phyloP scores from a whole-genome alignment of 1,140 invertebrate genomes.

The Sitophilus oryzae region DNA sequence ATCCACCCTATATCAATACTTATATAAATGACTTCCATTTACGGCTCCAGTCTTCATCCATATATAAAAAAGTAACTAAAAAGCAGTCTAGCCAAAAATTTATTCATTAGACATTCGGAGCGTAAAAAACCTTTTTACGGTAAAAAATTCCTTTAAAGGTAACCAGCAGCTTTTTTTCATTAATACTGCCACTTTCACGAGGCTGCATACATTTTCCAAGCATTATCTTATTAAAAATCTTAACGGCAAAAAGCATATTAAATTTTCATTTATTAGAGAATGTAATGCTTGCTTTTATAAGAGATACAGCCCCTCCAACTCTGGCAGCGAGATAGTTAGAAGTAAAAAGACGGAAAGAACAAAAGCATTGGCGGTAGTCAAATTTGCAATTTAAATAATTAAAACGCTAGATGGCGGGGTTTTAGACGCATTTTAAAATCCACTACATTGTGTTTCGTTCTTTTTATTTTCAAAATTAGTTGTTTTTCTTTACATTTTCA shows the following conservation, averaged over 20 bases:
- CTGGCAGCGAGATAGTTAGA: constrained; percentile 12
- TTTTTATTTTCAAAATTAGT: no score
- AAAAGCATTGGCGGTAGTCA: constrained; percentile 23
- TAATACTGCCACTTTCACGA: no score
- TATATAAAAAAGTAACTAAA: no score
- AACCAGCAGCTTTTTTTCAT: no score
- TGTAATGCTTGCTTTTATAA: constrained; percentile 21
- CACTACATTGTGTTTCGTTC: constrained; percentile 13
- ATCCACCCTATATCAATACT: no score
- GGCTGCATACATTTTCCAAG: background rate
- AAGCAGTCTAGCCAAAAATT: no score
- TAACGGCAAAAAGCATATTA: constrained; percentile 22
- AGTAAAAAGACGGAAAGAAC: constrained; percentile 18
- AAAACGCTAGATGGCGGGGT: constrained; percentile 14
- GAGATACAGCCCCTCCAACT: constrained; percentile 13
- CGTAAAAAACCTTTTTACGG: no score
- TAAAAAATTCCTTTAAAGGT: no score
- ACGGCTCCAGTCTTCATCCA: no score
- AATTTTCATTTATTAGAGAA: constrained; percentile 24
- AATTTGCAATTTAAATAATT: constrained; percentile 27
- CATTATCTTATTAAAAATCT: constrained; percentile 23
- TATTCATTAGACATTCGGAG: no score
- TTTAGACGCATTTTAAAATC: constrained; percentile 13
- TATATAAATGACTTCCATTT: no score
- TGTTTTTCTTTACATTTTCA: no score